Evolutionary conservation across 2,113 vertebrate species (phyloP).

Genomic region (Argyrosomus japonicus): DNA sequence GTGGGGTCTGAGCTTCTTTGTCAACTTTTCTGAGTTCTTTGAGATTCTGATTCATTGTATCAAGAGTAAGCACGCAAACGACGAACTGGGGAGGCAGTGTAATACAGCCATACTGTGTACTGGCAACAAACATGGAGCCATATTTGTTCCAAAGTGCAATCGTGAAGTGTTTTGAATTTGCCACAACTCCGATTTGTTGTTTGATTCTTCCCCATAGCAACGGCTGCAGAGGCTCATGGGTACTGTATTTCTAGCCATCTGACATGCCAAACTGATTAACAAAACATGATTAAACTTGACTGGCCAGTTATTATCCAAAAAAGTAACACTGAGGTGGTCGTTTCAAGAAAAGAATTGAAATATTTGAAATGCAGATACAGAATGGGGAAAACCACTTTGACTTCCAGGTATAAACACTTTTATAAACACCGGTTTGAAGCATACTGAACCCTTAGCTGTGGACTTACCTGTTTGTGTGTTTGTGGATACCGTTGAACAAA

Average conservation of each 20-base stretch:
- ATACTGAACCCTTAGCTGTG: conserved; percentile 8
- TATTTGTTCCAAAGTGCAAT: no score
- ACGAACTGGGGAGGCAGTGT: neutral
- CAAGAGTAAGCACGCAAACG: neutral
- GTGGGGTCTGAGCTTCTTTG: neutral
- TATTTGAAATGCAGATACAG: neutral
- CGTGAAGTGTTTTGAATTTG: no score
- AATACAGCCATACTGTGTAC: no score
- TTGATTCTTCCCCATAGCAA: neutral
- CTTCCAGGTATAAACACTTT: neutral
- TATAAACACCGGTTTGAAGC: conserved; percentile 26
- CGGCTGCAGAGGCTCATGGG: neutral
- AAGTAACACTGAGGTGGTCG: neutral
- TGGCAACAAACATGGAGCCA: no score
- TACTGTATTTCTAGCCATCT: neutral
- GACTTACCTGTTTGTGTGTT: conserved; percentile 88
- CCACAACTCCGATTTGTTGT: no score
- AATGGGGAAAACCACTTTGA: neutral
- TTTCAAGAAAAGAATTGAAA: neutral
- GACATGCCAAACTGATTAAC: neutral
- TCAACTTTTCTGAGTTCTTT: neutral
- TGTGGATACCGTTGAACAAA: conserved; percentile 87
- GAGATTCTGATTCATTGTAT: neutral
- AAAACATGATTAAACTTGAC: neutral
- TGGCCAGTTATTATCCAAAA: neutral